Conservation (phyloP, 2,797 vertebrate genomes). For the Anniella stebbinsi region DNA sequence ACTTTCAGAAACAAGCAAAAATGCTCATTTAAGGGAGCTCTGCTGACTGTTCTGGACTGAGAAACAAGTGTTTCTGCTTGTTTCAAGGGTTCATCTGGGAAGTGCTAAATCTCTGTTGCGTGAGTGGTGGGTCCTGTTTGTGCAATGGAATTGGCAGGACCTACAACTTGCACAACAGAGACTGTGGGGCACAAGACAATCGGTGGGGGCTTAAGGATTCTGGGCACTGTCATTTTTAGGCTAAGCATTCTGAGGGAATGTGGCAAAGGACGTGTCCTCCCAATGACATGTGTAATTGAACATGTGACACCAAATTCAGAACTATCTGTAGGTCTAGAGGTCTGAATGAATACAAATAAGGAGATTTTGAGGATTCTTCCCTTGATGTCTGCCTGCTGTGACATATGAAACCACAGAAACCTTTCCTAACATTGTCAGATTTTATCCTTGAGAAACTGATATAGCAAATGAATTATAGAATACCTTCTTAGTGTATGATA, state of each 20-base stretch:
- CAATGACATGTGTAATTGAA: not conserved
- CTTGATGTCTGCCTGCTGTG: not conserved
- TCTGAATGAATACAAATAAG: not conserved
- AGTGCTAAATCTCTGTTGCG: too few relatives aligned
- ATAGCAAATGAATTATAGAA: not conserved
- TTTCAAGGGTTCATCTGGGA: too few relatives aligned
- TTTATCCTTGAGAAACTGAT: constrained; percentile 13
- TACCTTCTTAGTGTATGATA: not conserved
- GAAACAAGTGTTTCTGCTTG: too few relatives aligned
- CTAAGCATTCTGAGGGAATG: not conserved
- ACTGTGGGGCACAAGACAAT: too few relatives aligned
- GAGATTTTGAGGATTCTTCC: not conserved
- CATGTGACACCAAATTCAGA: not conserved
- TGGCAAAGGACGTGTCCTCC: not conserved
- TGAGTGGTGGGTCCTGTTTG: too few relatives aligned
- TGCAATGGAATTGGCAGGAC: too few relatives aligned
- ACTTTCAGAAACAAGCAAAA: too few relatives aligned
- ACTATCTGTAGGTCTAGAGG: not conserved
- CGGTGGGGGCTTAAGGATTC: not conserved
- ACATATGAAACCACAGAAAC: not conserved
- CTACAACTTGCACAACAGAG: too few relatives aligned
- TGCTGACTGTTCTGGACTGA: too few relatives aligned
- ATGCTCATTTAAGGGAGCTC: too few relatives aligned
- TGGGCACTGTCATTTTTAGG: not conserved
- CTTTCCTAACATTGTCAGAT: not conserved